Conservation (phyloP, 2,113 vertebrate genomes). For the Zeus faber region DNA sequence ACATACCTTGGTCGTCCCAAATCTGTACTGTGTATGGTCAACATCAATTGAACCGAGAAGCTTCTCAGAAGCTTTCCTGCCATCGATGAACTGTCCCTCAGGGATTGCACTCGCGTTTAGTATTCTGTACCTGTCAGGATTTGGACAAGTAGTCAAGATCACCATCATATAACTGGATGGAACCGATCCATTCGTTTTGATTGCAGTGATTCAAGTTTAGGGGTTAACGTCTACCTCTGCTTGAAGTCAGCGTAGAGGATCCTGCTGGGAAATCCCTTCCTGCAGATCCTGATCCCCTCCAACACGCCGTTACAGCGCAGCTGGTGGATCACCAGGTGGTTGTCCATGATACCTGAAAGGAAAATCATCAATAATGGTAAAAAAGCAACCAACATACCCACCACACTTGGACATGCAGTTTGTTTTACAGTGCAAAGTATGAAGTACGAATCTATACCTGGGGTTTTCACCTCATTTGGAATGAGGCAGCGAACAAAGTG, state of each 20-base stretch:
- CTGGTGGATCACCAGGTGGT: slow-evolving; percentile 57
- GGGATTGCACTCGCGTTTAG: slow-evolving; percentile 84
- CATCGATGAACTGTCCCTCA: slow-evolving; percentile 80
- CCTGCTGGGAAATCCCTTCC: slow-evolving; percentile 60
- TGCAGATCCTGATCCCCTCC: slow-evolving; percentile 58
- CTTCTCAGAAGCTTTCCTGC: slow-evolving; percentile 80
- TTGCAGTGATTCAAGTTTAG: no score
- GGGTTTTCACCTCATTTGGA: slow-evolving; percentile 55
- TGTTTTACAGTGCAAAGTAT: no score
- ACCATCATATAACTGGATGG: no score
- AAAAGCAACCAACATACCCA: no score
- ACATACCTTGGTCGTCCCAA: slow-evolving; percentile 84
- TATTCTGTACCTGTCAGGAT: slow-evolving; percentile 81
- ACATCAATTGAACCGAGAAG: slow-evolving; percentile 83
- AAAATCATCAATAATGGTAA: no score
- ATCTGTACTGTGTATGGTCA: slow-evolving; percentile 81
- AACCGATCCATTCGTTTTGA: no score
- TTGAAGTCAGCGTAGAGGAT: slow-evolving; percentile 60
- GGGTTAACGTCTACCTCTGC: slow-evolving; percentile 26
- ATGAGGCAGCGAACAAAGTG: slow-evolving; percentile 63
- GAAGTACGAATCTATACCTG: slow-evolving; percentile 36
- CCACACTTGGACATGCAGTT: no score
- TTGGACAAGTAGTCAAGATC: no score
- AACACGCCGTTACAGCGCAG: slow-evolving; percentile 58
- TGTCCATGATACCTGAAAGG: slow-evolving; percentile 58